These are phyloP conservation scores for Trissolcus brochymenae DNA, from an alignment of 2,888 invertebrate genomes.

Conservation along the genomic window DNA sequence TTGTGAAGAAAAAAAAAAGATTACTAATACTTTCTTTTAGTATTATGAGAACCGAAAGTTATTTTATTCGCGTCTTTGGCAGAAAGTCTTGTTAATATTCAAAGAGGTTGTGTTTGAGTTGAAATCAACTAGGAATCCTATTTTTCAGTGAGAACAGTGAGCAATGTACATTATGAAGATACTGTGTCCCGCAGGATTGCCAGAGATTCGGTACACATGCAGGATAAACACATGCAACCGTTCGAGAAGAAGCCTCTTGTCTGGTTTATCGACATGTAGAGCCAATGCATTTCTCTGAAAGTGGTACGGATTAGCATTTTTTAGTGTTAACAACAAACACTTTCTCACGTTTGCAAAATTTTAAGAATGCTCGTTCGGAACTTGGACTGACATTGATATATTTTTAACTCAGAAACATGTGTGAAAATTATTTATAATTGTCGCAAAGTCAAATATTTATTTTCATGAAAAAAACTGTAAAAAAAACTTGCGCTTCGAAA, in stretches of 20 bases:
- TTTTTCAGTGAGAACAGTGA: constrained; percentile 17
- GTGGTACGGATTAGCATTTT: constrained; percentile 46
- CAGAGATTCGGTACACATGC: constrained; percentile 53
- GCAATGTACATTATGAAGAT: constrained; percentile 46
- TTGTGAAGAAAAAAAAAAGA: not conserved
- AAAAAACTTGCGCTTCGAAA: too few species aligned
- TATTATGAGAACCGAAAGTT: not conserved
- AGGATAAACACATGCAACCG: constrained; percentile 55
- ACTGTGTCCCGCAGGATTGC: constrained; percentile 44
- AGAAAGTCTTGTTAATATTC: constrained; percentile 19
- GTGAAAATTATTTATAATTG: too few species aligned
- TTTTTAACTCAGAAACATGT: too few species aligned
- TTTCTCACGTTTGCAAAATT: constrained; percentile 41
- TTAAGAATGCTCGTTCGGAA: constrained; percentile 29
- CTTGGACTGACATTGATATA: constrained; percentile 12
- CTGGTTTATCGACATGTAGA: constrained; percentile 57
- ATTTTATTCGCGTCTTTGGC: not conserved
- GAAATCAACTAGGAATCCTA: constrained; percentile 15
- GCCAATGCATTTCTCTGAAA: constrained; percentile 54
- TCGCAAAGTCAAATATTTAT: too few species aligned
- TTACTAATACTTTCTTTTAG: not conserved
- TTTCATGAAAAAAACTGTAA: too few species aligned
- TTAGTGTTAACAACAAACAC: constrained; percentile 47
- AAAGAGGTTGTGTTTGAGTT: not conserved
- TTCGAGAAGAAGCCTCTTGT: constrained; percentile 50